Conservation (phyloP, 1,140 invertebrate species). For the Neelides sp. region DNA sequence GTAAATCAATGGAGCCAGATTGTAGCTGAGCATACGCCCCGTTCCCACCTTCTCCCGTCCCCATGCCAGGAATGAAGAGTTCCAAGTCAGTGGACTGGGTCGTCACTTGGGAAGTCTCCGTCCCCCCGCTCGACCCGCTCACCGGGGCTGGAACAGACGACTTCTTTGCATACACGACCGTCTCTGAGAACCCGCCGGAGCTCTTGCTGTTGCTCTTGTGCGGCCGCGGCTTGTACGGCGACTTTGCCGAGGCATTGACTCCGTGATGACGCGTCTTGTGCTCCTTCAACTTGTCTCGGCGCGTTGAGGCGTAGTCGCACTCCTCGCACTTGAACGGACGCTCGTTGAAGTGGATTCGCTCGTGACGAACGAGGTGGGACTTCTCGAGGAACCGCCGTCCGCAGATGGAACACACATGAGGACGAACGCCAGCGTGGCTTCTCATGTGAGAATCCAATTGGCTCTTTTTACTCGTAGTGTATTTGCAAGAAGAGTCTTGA, state of each 20-base stretch:
- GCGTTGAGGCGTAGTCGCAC: conserved; percentile 51
- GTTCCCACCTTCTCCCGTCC: conserved; percentile 6
- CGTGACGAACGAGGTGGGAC: conserved; percentile 50
- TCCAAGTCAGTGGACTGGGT: conserved; percentile 25
- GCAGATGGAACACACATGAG: conserved; percentile 48
- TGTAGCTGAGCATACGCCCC: conserved; percentile 21
- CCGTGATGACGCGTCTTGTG: conserved; percentile 51
- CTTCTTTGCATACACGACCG: conserved; percentile 28
- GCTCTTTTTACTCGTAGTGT: conserved; percentile 51
- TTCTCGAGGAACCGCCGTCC: conserved; percentile 53
- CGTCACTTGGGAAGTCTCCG: neutral
- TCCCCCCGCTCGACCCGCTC: neutral
- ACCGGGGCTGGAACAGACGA: conserved; percentile 15
- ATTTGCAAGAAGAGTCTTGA: conserved; percentile 48
- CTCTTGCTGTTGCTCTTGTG: conserved; percentile 24
- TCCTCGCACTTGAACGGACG: conserved; percentile 46
- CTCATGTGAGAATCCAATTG: conserved; percentile 52
- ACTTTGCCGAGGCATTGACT: conserved; percentile 41
- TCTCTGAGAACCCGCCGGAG: conserved; percentile 3
- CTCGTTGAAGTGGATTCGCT: conserved; percentile 49
- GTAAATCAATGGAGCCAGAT: conserved; percentile 15
- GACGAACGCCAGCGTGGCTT: conserved; percentile 45
- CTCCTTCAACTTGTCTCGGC: conserved; percentile 55
- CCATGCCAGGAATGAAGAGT: conserved; percentile 27
- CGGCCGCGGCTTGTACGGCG: conserved; percentile 42